phyloP scores from a whole-genome alignment of 2,888 invertebrate species.

The Cotesia congregata region DNA sequence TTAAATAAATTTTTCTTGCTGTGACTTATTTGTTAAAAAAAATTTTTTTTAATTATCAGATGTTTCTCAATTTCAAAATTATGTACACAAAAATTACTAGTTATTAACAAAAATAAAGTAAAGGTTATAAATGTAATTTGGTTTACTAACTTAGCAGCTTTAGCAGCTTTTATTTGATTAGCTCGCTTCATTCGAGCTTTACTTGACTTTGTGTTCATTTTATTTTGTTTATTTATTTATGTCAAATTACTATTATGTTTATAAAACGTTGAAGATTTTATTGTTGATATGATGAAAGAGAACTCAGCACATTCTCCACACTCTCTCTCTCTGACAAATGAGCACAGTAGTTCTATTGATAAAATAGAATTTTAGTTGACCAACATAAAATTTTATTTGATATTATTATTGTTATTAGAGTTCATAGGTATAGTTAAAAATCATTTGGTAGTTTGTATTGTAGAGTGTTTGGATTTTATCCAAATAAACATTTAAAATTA shows the following conservation, averaged over 20 bases:
- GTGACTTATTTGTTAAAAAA: too few relatives aligned
- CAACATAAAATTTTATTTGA: background rate
- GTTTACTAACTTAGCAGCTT: slow-evolving; percentile 31
- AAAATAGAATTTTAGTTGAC: background rate
- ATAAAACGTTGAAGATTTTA: background rate
- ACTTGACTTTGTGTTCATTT: slow-evolving; percentile 17
- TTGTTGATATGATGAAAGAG: too few relatives aligned
- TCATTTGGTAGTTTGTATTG: background rate
- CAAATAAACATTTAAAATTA: slow-evolving; percentile 3
- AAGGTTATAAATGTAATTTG: background rate
- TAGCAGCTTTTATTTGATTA: slow-evolving; percentile 31
- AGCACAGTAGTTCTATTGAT: slow-evolving; percentile 6
- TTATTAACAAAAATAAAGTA: background rate
- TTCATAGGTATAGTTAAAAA: background rate
- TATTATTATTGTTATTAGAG: background rate
- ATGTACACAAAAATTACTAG: background rate
- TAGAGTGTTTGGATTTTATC: slow-evolving; percentile 8
- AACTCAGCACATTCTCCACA: too few relatives aligned
- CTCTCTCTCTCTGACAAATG: background rate
- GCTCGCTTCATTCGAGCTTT: slow-evolving; percentile 17
- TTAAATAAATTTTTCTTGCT: too few relatives aligned
- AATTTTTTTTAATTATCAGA: too few relatives aligned
- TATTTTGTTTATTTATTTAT: background rate
- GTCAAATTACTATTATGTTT: background rate
- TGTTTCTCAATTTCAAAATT: too few relatives aligned